Base-by-base conservation (phyloP, 2,797 vertebrate genomes). In the Linurgus olivaceus region DNA sequence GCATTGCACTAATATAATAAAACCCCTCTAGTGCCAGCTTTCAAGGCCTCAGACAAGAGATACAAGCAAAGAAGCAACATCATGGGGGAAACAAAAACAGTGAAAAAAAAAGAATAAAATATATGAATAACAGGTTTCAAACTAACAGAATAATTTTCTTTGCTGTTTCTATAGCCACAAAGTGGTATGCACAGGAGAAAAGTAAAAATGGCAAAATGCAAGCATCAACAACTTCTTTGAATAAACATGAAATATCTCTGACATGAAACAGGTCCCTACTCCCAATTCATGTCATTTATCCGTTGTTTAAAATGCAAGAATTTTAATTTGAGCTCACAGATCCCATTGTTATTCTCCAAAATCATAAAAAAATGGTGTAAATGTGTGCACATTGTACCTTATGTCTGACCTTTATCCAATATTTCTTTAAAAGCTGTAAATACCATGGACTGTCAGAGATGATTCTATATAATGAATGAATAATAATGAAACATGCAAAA, bases 131-230 rank as follows among this genome's bases (percentile, higher is more conserved):
- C 6, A 66, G 9, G 17, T 81, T 89, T 79, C 15, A 57, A 79
- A 50, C 40, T 62, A 66, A 25, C 4, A 37, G 5, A 29, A 31
- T 77, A 25, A 11, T 35, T 83, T 93, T 68, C 31, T 94, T 91
- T 76, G 28, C 20, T 17, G 11, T 80, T 96, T 88, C 61, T 94
- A 19, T 67, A 85, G 58, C 48, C 73, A 58, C 7, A 7, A 83
- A 94, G 25, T 28, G 13, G 38, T 89, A 74, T 7, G 14, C 33
- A 80, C 25, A n/a, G 51, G 16, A 94, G 74, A 86, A 87, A 94
- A 83, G 25, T 38, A 77, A 90, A 95, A 94, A 89, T 26, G 40
- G 35, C 31, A 84, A 94, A 95, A 91, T 70, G 42, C 40, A 93
- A 50, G 51, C 57, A 74, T 47, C 35, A 87, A 63, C 63, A 90